A percentile compares a stretch with the other conserved stretches of the same genome.
Evolutionary conservation across 2,888 invertebrate species (phyloP).

Genomic region (Tetragnatha montana): DNA sequence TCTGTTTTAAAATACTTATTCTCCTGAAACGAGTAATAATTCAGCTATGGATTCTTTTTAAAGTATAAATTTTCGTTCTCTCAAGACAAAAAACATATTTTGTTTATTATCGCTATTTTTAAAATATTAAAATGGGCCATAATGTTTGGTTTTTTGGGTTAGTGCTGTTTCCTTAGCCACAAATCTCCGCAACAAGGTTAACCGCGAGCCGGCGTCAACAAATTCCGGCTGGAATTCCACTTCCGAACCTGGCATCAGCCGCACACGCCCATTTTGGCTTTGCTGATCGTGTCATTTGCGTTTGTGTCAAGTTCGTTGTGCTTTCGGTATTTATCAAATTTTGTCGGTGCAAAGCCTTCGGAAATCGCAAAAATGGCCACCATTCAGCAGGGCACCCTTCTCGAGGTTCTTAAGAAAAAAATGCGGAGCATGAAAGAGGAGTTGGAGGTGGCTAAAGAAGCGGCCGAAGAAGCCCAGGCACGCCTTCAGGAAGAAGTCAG

Average conservation of each 20-base stretch:
- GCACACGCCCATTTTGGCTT: slow-evolving; percentile 68
- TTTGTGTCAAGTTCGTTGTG: slow-evolving; percentile 34
- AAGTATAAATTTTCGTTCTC: no score
- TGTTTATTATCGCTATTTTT: no score
- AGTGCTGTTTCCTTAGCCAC: background rate
- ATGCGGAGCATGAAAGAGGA: slow-evolving; percentile 99
- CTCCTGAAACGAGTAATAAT: no score
- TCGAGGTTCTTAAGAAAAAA: slow-evolving; percentile 99
- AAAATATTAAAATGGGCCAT: no score
- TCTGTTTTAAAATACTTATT: no score
- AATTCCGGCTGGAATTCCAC: slow-evolving; percentile 27
- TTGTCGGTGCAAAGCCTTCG: background rate
- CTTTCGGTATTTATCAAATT: slow-evolving; percentile 18
- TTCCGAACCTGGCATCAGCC: slow-evolving; percentile 54
- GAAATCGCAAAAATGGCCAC: slow-evolving; percentile 71
- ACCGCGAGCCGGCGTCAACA: slow-evolving; percentile 56
- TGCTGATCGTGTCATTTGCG: slow-evolving; percentile 65
- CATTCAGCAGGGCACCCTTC: slow-evolving; percentile 88
- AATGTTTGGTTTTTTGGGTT: no score
- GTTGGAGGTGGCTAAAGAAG: slow-evolving; percentile 98
- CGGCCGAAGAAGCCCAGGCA: slow-evolving; percentile 96
- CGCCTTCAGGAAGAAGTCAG: slow-evolving; percentile 95
- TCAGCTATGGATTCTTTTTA: no score
- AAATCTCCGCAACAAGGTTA: background rate
- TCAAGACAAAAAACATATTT: no score